Percentiles rank a stretch among this genome's conserved stretches.
These are phyloP conservation scores for Sternarchorhynchus goeldii DNA, from an alignment of 2,797 vertebrate genomes.

Conservation along the genomic window DNA sequence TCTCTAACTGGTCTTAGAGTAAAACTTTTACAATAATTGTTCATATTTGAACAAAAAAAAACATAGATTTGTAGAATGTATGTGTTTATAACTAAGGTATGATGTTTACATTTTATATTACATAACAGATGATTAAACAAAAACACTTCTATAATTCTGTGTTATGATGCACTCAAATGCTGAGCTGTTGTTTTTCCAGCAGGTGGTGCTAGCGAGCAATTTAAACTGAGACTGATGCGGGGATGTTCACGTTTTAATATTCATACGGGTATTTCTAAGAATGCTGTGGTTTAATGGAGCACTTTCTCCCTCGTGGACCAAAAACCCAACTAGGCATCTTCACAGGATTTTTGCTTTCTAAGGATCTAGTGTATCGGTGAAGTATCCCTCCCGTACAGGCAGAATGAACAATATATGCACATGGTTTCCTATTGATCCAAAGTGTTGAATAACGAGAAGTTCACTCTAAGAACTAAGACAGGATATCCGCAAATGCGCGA, in stretches of 20 bases:
- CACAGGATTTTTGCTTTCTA: too few relatives aligned
- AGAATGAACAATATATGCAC: too few relatives aligned
- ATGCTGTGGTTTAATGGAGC: neutral
- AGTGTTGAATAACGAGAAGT: neutral
- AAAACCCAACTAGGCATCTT: neutral
- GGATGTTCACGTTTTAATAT: neutral
- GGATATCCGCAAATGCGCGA: neutral
- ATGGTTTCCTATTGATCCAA: too few relatives aligned
- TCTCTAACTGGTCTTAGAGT: neutral
- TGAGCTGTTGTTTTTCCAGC: constrained; percentile 1
- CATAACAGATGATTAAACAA: neutral
- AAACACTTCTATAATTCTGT: neutral
- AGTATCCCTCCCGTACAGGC: too few relatives aligned
- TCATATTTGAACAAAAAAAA: neutral
- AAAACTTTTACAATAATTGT: neutral
- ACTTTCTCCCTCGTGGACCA: neutral
- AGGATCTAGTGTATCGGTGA: neutral
- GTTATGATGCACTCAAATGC: neutral
- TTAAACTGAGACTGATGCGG: neutral
- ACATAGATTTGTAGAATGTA: neutral
- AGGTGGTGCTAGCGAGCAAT: constrained; percentile 5
- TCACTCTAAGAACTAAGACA: neutral
- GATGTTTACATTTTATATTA: too few relatives aligned
- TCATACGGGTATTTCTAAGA: too few relatives aligned
- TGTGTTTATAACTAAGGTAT: too few relatives aligned